phyloP scores from a whole-genome alignment of 1,140 invertebrate genomes.

The Ephestia elutella region DNA sequence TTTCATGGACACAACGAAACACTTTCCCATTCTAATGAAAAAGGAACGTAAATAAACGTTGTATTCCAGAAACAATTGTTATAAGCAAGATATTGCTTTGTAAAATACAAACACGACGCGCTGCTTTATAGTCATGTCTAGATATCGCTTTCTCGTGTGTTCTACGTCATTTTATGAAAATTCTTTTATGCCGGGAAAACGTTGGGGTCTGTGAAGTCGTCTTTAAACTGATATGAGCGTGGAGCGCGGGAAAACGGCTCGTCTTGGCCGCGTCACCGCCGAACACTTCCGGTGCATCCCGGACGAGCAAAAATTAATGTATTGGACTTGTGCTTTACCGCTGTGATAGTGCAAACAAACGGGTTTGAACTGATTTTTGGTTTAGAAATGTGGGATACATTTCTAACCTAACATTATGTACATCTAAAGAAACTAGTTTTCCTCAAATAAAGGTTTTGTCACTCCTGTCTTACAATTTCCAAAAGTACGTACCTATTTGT shows the following conservation, averaged over 20 bases:
- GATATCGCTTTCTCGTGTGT: not conserved
- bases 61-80: not conserved
- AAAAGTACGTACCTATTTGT: too few relatives aligned
- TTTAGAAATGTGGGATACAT: not conserved
- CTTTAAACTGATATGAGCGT: slow-evolving; percentile 63
- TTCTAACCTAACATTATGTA: too few relatives aligned
- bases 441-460: too few relatives aligned
- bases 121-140: not conserved
- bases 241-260: slow-evolving; percentile 21
- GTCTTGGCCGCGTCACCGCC: slow-evolving; percentile 35
- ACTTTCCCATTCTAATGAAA: too few relatives aligned
- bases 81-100: not conserved
- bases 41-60: too few relatives aligned
- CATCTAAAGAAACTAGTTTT: slow-evolving; percentile 13
- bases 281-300: slow-evolving; percentile 43
- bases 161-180: slow-evolving; percentile 38
- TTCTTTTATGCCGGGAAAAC: slow-evolving; percentile 49
- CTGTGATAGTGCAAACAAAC: not conserved
- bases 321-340: slow-evolving; percentile 7
- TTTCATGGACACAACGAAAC: too few relatives aligned
- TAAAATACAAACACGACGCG: not conserved
- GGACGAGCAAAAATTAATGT: slow-evolving; percentile 8
- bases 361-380: not conserved
- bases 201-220: slow-evolving; percentile 51
- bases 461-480: too few relatives aligned